A percentile compares a stretch with the other conserved stretches of the same genome.
phyloP scores from a whole-genome alignment of 2,113 vertebrate genomes.

The Plestiodon gilberti region DNA sequence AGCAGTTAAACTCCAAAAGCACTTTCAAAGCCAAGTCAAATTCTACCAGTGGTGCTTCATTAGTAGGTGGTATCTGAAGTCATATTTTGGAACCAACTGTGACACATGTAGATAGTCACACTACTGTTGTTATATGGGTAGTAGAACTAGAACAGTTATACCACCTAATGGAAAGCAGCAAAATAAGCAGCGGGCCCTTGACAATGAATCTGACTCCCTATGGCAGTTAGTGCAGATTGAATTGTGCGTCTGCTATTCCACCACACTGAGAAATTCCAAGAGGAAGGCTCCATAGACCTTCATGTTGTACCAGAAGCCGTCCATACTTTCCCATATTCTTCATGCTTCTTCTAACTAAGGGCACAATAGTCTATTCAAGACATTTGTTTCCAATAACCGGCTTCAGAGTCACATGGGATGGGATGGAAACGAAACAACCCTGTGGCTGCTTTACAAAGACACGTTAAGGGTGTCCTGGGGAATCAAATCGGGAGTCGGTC shows the following conservation, averaged over 20 bases:
- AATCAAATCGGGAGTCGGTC: background rate
- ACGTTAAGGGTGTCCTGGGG: background rate
- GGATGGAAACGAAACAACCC: background rate
- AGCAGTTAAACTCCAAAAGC: background rate
- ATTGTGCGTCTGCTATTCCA: no score
- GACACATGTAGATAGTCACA: background rate
- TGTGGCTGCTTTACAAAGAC: background rate
- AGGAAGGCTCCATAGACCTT: background rate
- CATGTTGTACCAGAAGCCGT: no score
- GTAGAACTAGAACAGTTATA: background rate
- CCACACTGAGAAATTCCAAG: background rate
- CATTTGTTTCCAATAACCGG: background rate
- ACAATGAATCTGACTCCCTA: no score
- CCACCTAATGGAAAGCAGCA: no score
- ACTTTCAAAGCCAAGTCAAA: background rate
- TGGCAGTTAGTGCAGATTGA: no score
- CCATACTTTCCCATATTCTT: background rate
- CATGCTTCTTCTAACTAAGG: background rate
- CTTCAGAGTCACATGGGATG: background rate
- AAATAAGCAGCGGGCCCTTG: no score
- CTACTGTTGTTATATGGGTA: background rate
- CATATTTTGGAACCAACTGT: background rate
- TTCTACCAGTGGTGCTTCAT: background rate
- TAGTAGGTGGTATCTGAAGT: background rate
- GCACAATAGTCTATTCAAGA: background rate